Evolutionary conservation across 2,888 invertebrate genomes (phyloP).

Genomic region (Brassicogethes aeneus): DNA sequence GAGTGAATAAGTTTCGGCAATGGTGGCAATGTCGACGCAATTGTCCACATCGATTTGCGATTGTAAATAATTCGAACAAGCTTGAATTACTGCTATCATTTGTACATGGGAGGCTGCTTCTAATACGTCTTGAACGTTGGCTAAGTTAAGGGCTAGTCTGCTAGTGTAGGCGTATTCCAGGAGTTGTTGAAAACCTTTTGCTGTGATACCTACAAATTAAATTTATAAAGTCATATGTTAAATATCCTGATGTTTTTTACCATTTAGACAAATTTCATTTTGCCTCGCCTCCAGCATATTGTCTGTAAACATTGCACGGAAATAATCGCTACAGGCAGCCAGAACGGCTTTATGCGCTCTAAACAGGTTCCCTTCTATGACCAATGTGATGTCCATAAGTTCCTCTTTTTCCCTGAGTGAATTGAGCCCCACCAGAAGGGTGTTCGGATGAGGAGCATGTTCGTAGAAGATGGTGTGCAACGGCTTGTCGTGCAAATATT

Average conservation of each 20-base stretch:
- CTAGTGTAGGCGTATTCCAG: conserved; percentile 64
- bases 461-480: conserved; percentile 45
- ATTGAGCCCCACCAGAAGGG: conserved; percentile 52
- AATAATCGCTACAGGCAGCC: conserved; percentile 65
- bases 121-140: conserved; percentile 55
- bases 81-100: conserved; percentile 54
- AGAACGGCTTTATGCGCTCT: conserved; percentile 62
- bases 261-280: conserved; percentile 55
- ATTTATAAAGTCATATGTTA: neutral
- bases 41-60: conserved; percentile 60
- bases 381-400: conserved; percentile 57
- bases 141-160: conserved; percentile 49
- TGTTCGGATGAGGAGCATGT: conserved; percentile 48
- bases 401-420: conserved; percentile 50
- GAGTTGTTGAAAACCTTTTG: conserved; percentile 53
- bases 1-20: conserved; percentile 60
- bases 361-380: conserved; percentile 55
- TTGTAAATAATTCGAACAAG: conserved; percentile 56
- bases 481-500: conserved; percentile 35
- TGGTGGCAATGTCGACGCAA: conserved; percentile 60
- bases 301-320: conserved; percentile 67
- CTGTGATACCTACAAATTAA: conserved; percentile 43
- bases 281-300: conserved; percentile 58
- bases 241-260: neutral
- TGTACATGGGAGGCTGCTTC: conserved; percentile 61